Evolutionary conservation across 2,113 vertebrate species (phyloP).

Genomic region (Paramormyrops kingsleyae): DNA sequence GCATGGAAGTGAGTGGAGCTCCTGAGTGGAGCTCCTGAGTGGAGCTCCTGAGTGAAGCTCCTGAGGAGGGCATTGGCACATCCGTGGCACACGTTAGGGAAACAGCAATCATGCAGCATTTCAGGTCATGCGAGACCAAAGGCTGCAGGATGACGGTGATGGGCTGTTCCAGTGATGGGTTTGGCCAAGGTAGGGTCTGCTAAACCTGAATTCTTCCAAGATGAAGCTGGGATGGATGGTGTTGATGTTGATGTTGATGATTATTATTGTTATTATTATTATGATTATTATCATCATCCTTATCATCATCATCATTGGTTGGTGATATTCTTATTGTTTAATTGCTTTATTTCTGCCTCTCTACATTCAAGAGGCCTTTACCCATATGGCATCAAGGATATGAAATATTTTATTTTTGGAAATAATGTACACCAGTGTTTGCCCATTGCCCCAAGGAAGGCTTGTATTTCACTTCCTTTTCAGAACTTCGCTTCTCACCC

Average conservation of each 20-base stretch:
- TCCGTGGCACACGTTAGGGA: neutral
- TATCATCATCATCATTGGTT: neutral
- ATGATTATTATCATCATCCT: too few relatives aligned
- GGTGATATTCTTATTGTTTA: neutral
- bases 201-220: neutral
- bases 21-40: neutral
- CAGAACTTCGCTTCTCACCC: neutral
- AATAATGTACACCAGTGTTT: too few relatives aligned
- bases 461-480: neutral
- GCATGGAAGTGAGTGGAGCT: neutral
- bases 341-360: neutral
- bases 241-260: neutral
- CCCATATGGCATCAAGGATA: neutral
- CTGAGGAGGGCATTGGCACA: neutral
- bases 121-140: neutral
- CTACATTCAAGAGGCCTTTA: neutral
- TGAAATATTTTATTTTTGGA: neutral
- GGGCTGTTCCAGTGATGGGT: neutral
- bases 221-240: neutral
- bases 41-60: too few relatives aligned
- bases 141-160: neutral
- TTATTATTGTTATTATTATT: neutral
- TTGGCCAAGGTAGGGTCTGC: neutral
- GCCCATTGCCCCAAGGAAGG: neutral
- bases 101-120: neutral